Base-by-base conservation (phyloP, 2,888 invertebrate species). In the Phortica magna region DNA sequence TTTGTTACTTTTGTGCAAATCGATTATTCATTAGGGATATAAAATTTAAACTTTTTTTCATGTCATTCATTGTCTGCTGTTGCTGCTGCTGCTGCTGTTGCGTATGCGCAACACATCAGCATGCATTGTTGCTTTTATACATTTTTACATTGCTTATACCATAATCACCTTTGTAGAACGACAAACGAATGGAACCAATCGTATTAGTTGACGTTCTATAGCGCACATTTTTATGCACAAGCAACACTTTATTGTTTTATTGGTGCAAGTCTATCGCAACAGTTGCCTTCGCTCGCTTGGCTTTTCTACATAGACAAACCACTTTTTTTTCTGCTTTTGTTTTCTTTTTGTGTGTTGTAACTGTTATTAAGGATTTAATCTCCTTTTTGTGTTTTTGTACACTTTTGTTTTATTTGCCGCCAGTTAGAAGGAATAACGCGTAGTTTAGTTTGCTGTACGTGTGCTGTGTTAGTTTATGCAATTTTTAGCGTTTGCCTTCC, bases 1-100 rank as follows among this genome's bases (percentile, higher is more conserved):
- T 64, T 64, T 64, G 3, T 42, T 39, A 14, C 42, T 17, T 39
- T 64, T 64, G 70, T 70, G 41, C 75, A 73, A 79, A 80, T 81
- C 77, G 78, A 79, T 79, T 80, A 78, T 77, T 80, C 80, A 78
- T 80, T 76, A 74, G 79, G 76, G 73, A 70, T 78, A 70, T 22
- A 48, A 75, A 74, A 72, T 65, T 19, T 53, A 55, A 31, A 65
- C 65, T 65, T 39, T 39, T 39, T 64, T 42, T 73, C 76, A 68
- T 59, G 43, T 39, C 41, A 17, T 48, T 65, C 17, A 17, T 14
- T 53, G 19, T 43, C 68, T 41, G 41, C 14, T n/a, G n/a, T n/a
- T n/a, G n/a, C n/a, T n/a, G n/a, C n/a, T n/a, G n/a, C n/a, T n/a
- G n/a, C n/a, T n/a, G n/a, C 41, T 4, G 41, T 39, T 65, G 41